Evolutionary conservation across 2,888 invertebrate genomes (phyloP).

Genomic region (Euzophera pinguis): DNA sequence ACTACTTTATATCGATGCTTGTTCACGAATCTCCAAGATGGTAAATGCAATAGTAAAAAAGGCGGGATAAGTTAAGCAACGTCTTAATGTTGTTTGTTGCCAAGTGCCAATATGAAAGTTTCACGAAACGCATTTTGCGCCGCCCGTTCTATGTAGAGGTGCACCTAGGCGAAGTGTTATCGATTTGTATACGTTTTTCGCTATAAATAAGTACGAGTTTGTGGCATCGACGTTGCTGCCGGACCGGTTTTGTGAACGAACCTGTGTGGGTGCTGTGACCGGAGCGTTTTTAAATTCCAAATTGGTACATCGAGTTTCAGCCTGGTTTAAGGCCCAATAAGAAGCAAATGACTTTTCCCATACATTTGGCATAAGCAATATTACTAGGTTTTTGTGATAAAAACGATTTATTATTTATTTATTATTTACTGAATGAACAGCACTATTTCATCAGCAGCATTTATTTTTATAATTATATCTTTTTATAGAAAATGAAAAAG

Average conservation of each 20-base stretch:
- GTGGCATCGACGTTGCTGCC: conserved; percentile 56
- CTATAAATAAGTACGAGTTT: conserved; percentile 74
- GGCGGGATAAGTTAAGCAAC: conserved; percentile 38
- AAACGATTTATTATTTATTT: too few species aligned
- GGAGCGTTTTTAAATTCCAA: conserved; percentile 51
- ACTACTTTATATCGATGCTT: neutral
- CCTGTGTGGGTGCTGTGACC: conserved; percentile 58
- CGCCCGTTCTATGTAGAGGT: conserved; percentile 36
- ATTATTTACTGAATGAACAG: too few species aligned
- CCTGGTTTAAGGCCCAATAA: too few species aligned
- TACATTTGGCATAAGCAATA: too few species aligned
- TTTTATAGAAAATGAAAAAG: too few species aligned
- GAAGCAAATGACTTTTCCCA: too few species aligned
- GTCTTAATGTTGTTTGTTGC: conserved; percentile 26
- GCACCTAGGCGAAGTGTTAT: conserved; percentile 53
- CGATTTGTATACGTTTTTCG: conserved; percentile 73
- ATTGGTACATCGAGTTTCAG: conserved; percentile 30
- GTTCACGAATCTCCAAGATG: conserved; percentile 16
- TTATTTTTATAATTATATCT: too few species aligned
- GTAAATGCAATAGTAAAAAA: conserved; percentile 40
- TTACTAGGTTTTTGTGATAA: too few species aligned
- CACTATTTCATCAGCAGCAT: too few species aligned
- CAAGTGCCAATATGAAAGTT: conserved; percentile 36
- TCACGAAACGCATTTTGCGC: conserved; percentile 36
- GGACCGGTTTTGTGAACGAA: conserved; percentile 64